These are phyloP conservation scores for Stomatorhinus walkeri DNA, from an alignment of 2,797 vertebrate genomes.

Conservation along the genomic window DNA sequence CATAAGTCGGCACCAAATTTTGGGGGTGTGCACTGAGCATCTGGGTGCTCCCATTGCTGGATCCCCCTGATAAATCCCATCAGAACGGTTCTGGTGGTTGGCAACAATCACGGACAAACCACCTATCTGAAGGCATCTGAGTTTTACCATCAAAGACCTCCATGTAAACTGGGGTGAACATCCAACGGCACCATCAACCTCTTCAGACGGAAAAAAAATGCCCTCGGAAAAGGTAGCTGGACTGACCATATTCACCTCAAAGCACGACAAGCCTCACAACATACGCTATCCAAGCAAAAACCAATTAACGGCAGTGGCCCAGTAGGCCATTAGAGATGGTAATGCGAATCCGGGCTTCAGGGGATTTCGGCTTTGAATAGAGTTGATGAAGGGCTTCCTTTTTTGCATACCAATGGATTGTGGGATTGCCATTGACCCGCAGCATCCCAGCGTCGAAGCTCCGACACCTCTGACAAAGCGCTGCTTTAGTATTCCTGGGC, in stretches of 20 bases:
- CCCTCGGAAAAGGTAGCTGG: not conserved
- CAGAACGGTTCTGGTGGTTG: not conserved
- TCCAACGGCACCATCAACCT: not conserved
- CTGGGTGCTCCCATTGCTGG: not conserved
- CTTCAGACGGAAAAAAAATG: not conserved
- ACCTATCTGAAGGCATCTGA: not conserved
- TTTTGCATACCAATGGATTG: conserved; percentile 19
- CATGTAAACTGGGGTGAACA: not conserved
- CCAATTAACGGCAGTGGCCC: not conserved
- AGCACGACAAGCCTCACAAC: not conserved
- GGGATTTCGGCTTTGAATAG: conserved; percentile 10
- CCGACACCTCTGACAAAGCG: not conserved
- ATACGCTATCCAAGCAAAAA: not conserved
- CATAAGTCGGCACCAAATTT: conserved; percentile 10
- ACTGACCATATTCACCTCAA: not conserved
- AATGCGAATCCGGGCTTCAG: not conserved
- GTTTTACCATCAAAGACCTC: not conserved
- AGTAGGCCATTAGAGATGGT: conserved; percentile 1
- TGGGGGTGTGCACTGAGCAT: not conserved
- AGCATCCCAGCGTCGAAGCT: not conserved
- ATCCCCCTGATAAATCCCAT: not conserved
- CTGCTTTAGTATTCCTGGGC: not conserved
- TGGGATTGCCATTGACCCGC: conserved; percentile 9
- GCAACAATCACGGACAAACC: not conserved
- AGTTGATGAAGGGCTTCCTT: conserved; percentile 7